Percentiles rank a stretch among this genome's conserved stretches.
phyloP scores from a whole-genome alignment of 2,797 vertebrate species.

The Anguilla anguilla region DNA sequence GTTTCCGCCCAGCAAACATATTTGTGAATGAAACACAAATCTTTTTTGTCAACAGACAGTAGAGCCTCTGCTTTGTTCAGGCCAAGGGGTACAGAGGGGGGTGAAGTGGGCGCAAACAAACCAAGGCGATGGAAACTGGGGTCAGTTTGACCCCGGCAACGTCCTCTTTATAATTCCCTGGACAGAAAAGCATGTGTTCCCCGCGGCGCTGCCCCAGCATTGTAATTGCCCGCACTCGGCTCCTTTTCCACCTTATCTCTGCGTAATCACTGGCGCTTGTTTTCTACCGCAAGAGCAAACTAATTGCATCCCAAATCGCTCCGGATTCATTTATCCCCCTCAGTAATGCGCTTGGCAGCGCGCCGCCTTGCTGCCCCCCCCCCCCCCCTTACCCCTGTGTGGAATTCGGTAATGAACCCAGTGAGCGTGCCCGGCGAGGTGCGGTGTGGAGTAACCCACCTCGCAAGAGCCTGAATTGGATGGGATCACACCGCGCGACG shows the following conservation, averaged over 20 bases:
- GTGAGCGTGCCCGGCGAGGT: background rate
- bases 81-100: background rate
- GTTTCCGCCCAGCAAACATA: background rate
- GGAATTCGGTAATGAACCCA: background rate
- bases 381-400: background rate
- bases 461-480: background rate
- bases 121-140: background rate
- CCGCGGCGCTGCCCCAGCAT: background rate
- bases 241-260: conserved; percentile 6
- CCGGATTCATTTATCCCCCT: background rate
- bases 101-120: background rate
- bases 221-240: background rate
- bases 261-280: background rate
- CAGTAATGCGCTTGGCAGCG: conserved; percentile 15
- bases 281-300: conserved; percentile 6
- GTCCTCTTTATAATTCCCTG: background rate
- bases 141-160: background rate
- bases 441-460: background rate
- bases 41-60: background rate
- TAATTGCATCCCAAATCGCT: conserved; percentile 14
- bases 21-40: background rate
- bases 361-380: background rate
- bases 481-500: background rate
- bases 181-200: background rate
- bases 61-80: background rate